Conservation (phyloP, 2,113 vertebrate genomes). For the Bubalus kerabau region DNA sequence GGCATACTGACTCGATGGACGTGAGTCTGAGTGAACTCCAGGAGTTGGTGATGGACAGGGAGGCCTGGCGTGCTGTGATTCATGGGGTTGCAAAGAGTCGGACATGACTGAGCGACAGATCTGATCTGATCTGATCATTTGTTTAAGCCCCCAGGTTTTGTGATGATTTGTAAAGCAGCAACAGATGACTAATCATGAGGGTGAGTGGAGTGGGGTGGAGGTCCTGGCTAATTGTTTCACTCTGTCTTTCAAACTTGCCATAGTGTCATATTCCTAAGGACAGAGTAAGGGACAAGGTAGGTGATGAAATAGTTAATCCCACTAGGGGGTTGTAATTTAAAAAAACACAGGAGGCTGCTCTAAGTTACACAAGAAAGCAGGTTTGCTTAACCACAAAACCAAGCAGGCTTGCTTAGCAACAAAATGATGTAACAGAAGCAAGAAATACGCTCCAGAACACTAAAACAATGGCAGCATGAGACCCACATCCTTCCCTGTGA, state of each 20-base stretch:
- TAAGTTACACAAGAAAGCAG: background rate
- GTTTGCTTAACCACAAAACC: background rate
- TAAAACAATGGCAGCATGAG: background rate
- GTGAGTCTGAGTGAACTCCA: no score
- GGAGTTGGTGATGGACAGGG: no score
- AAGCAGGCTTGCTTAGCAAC: background rate
- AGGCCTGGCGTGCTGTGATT: no score
- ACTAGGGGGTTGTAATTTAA: background rate
- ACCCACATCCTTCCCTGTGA: background rate
- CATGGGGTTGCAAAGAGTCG: no score
- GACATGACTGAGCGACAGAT: no score
- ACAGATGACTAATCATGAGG: background rate
- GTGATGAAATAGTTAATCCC: background rate
- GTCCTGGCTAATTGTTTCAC: background rate
- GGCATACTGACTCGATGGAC: no score
- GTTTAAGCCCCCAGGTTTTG: background rate
- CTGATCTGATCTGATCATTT: background rate
- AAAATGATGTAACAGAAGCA: background rate
- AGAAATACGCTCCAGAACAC: background rate
- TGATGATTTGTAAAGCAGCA: background rate
- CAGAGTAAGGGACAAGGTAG: background rate
- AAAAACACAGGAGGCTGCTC: background rate
- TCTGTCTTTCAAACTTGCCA: background rate
- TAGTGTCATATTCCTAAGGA: background rate
- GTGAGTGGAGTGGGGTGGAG: background rate